A percentile compares a stretch with the other conserved stretches of the same genome.
Evolutionary conservation across 2,113 vertebrate genomes (phyloP).

Genomic region (Canis aureus): DNA sequence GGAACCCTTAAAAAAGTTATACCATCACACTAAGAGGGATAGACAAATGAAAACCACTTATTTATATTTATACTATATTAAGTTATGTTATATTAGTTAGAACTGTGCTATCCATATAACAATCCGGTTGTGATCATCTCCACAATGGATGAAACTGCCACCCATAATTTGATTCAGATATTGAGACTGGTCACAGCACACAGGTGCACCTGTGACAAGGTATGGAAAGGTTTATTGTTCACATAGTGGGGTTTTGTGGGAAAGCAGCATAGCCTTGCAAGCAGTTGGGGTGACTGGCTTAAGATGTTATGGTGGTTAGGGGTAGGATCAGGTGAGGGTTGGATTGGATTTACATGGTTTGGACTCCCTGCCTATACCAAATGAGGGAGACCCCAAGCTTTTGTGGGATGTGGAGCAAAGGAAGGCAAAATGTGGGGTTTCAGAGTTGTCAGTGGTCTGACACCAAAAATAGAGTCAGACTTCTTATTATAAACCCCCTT

Average conservation of each 20-base stretch:
- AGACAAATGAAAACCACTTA: not conserved
- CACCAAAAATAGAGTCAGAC: not conserved
- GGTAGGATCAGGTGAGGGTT: not conserved
- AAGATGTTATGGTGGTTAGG: not conserved
- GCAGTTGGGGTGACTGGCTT: not conserved
- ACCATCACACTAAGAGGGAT: not conserved
- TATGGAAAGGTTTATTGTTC: not conserved
- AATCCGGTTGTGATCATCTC: not conserved
- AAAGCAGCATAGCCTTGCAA: no score
- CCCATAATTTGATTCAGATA: not conserved
- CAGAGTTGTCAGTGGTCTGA: not conserved
- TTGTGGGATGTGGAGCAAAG: not conserved
- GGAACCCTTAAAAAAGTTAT: not conserved
- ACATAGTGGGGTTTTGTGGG: not conserved
- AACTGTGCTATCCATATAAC: not conserved
- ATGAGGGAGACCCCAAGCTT: no score
- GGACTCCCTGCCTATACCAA: not conserved
- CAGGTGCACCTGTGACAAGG: no score
- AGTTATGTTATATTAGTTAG: not conserved
- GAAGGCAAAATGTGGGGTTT: not conserved
- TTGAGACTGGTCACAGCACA: not conserved
- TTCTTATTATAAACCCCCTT: not conserved
- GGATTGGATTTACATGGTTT: not conserved
- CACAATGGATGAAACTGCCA: not conserved
- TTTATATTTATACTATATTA: not conserved